Base-by-base conservation (phyloP, 2,113 vertebrate species). In the Xerus inauris region DNA sequence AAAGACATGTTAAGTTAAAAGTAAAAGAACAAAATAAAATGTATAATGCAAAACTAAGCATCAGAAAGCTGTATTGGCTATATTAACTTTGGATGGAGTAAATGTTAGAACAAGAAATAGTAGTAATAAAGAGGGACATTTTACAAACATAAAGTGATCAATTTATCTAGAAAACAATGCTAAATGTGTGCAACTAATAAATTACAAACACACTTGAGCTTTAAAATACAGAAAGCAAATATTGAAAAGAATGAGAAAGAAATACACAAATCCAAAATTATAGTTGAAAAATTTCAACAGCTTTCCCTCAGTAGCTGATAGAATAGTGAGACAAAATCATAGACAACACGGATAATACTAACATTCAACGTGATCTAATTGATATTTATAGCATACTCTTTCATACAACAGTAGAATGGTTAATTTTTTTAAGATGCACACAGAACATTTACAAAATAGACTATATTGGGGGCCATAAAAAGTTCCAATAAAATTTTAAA, bases 1-100 rank as follows among this genome's bases (percentile, higher is more conserved):
- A n/a, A n/a, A n/a, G n/a, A n/a, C n/a, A n/a, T n/a, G 79, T 62
- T 83, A 81, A 72, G 38, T 51, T 69, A 69, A 94, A 76, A 77
- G 40, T 30, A 79, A 84, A 38, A 77, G 7, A 91, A 79, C 4
- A 5, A 17, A 71, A 64, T 65, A 88, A 95, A 69, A 51, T 42
- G 59, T 38, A 47, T 38, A n/a, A 69, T 17, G 59, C 24, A 85
- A 45, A 59, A 9, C 35, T 89, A 86, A 45, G 22, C 40, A 81
- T 75, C 32, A 81, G 26, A 89, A 62, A 85, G 47, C 38, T 73
- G 30, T 30, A 92, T 67, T 42, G 9, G 35, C 8, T 59, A 35
- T 73, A 65, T 69, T 84, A 95, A 86, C 72, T 67, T 86, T 69
- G 89, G 35, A 45, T 80, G n/a, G 42, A 62, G 10, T 38, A 26